Percentiles rank a stretch among this genome's conserved stretches.
Conservation (phyloP, 37 sponge, comb jelly and placozoan genomes). For the Aplysina aerophoba region DNA sequence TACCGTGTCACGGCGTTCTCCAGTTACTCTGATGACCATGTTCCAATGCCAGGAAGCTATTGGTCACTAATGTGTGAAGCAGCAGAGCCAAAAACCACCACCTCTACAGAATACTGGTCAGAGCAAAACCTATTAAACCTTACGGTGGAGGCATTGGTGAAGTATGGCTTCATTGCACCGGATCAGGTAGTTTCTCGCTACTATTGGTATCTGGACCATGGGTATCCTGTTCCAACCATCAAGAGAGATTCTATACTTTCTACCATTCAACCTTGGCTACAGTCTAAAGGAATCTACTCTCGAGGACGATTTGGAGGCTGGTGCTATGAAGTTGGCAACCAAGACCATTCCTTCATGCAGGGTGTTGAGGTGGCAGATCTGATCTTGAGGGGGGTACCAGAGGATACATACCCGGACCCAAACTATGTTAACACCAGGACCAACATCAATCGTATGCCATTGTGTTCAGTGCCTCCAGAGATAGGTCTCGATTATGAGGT, state of each 20-base stretch:
- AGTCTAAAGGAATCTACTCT: background rate
- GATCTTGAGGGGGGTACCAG: slow-evolving; percentile 6
- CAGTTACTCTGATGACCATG: slow-evolving; percentile 53
- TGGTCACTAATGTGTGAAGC: slow-evolving; percentile 68
- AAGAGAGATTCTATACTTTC: background rate
- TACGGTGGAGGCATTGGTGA: slow-evolving; percentile 30
- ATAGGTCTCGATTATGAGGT: slow-evolving; percentile 12
- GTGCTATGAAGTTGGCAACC: background rate
- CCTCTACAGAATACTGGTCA: slow-evolving; percentile 1
- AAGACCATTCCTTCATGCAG: slow-evolving; percentile 13
- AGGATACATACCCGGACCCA: slow-evolving; percentile 41
- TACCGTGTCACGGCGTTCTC: slow-evolving; percentile 61
- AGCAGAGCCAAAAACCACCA: slow-evolving; percentile 26
- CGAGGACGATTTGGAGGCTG: slow-evolving; percentile 5
- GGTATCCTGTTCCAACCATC: slow-evolving; percentile 53
- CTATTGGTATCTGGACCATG: slow-evolving; percentile 40
- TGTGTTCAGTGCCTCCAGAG: background rate
- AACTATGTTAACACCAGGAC: slow-evolving; percentile 45
- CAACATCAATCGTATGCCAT: background rate
- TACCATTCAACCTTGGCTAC: background rate
- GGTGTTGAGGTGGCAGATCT: background rate
- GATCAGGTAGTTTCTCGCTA: slow-evolving; percentile 40
- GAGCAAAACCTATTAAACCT: slow-evolving; percentile 2
- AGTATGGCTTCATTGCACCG: slow-evolving; percentile 26
- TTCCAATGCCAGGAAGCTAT: slow-evolving; percentile 27